Conservation (phyloP, 2,888 invertebrate species). For the Agriotes lineatus region DNA sequence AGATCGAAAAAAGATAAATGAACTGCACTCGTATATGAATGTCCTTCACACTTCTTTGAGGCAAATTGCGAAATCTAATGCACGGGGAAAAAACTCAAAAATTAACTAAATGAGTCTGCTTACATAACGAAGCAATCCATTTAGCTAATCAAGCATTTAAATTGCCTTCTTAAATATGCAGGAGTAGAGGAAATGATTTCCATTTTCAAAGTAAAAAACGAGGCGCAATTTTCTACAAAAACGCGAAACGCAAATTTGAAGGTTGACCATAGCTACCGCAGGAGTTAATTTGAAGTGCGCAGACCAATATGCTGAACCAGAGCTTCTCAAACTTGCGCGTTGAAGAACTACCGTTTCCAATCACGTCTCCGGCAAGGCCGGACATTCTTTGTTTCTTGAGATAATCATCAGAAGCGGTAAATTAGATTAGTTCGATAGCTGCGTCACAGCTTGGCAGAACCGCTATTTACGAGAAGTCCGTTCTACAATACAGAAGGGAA, state of each 20-base stretch:
- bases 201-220: background rate
- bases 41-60: background rate
- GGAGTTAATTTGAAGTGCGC: background rate
- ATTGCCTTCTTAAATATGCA: background rate
- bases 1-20: too few relatives aligned
- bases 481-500: too few relatives aligned
- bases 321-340: background rate
- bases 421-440: too few relatives aligned
- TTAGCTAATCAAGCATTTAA: background rate
- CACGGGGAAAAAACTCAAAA: background rate
- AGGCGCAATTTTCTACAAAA: background rate
- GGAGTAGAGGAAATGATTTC: slow-evolving; percentile 5
- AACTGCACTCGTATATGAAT: too few relatives aligned
- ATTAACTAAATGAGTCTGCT: background rate
- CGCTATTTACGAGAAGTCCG: too few relatives aligned
- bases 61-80: background rate
- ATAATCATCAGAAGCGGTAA: too few relatives aligned
- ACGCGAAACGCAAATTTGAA: background rate
- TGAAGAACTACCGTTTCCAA: background rate
- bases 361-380: too few relatives aligned
- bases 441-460: too few relatives aligned
- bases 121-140: background rate
- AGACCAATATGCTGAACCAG: background rate
- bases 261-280: too few relatives aligned
- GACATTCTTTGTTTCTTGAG: too few relatives aligned